These are phyloP conservation scores for Sus cebifrons DNA, from an alignment of 2,797 vertebrate species.

Conservation along the genomic window DNA sequence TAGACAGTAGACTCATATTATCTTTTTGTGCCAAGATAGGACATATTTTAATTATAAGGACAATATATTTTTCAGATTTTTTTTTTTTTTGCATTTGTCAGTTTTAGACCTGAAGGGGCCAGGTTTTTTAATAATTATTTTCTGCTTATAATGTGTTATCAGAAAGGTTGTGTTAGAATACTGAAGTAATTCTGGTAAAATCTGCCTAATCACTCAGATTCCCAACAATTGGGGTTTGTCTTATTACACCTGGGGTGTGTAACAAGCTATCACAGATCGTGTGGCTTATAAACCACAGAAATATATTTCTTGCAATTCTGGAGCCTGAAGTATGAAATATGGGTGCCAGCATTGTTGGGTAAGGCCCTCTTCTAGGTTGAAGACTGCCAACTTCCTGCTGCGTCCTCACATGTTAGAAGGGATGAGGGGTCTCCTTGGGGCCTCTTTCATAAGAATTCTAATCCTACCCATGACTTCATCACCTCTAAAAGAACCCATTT, in stretches of 20 bases:
- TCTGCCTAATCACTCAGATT: neutral
- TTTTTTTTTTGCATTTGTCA: neutral
- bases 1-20: neutral
- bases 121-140: neutral
- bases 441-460: neutral
- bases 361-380: neutral
- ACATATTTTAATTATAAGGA: neutral
- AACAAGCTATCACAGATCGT: neutral
- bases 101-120: neutral
- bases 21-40: neutral
- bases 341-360: neutral
- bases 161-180: neutral
- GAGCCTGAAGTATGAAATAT: neutral
- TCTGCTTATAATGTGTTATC: neutral
- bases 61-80: neutral
- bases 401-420: neutral
- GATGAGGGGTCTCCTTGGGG: neutral
- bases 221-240: neutral
- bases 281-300: neutral
- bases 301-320: neutral
- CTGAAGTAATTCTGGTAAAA: neutral
- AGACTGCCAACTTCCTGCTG: neutral
- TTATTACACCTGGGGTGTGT: neutral
- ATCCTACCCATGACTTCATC: neutral
- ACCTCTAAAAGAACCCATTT: neutral